Conservation (phyloP, 2,797 vertebrate genomes). For the Borostomias antarcticus region DNA sequence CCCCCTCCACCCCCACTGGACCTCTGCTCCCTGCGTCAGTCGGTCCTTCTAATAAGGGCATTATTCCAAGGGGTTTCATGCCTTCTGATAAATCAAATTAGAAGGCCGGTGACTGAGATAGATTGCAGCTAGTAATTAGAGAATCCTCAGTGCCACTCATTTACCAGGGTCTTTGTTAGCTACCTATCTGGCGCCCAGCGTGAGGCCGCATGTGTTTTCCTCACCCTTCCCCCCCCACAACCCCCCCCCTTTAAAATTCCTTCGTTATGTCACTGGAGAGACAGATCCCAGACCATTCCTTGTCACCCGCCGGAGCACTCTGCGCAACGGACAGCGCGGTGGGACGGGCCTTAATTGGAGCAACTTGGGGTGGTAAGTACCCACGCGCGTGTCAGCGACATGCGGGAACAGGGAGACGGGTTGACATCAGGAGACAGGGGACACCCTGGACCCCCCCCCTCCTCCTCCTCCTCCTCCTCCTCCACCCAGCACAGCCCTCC, state of each 20-base stretch:
- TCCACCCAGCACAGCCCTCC: slow-evolving; percentile 48
- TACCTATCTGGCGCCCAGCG: slow-evolving; percentile 72
- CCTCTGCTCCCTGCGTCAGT: slow-evolving; percentile 76
- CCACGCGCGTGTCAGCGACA: slow-evolving; percentile 82
- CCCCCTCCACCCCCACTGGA: slow-evolving; percentile 62
- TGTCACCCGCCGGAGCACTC: slow-evolving; percentile 87
- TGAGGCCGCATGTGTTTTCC: slow-evolving; percentile 70
- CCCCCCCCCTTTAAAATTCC: slow-evolving; percentile 73
- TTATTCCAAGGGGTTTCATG: slow-evolving; percentile 77
- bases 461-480: slow-evolving; percentile 24
- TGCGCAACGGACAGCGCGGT: slow-evolving; percentile 86
- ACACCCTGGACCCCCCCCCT: slow-evolving; percentile 54
- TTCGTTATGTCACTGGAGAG: slow-evolving; percentile 91
- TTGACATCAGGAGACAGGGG: slow-evolving; percentile 79
- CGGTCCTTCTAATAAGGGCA: slow-evolving; percentile 80
- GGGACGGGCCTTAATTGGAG: slow-evolving; percentile 97
- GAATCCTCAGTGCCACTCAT: slow-evolving; percentile 80
- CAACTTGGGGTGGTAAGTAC: slow-evolving; percentile 87
- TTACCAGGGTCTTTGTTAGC: slow-evolving; percentile 73
- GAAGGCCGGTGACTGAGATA: slow-evolving; percentile 81
- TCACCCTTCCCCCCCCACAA: slow-evolving; percentile 27
- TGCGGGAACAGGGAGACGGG: slow-evolving; percentile 73
- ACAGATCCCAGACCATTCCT: slow-evolving; percentile 93
- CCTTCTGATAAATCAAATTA: slow-evolving; percentile 83
- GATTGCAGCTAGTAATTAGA: slow-evolving; percentile 79